Conservation (phyloP, 2,888 invertebrate genomes). For the Oxystoma pomonae region DNA sequence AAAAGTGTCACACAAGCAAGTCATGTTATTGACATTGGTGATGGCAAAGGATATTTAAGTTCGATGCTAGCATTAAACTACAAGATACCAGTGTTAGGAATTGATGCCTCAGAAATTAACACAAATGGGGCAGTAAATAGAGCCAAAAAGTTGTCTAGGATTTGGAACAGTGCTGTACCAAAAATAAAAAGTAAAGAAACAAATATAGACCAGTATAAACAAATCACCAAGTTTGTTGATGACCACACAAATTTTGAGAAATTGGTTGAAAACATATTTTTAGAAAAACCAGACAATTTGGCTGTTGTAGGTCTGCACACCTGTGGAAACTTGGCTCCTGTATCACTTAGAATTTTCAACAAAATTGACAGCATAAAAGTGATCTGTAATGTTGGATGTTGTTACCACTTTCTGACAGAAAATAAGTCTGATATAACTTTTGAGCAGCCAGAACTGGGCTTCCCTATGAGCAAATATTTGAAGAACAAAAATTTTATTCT, state of each 20-base stretch:
- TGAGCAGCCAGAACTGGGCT: constrained; percentile 47
- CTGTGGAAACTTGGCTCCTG: constrained; percentile 79
- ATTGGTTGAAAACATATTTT: constrained; percentile 53
- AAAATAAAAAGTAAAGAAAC: constrained; percentile 25
- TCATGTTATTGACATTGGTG: constrained; percentile 78
- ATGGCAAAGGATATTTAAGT: constrained; percentile 84
- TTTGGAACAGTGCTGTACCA: constrained; percentile 40
- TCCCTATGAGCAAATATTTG: constrained; percentile 65
- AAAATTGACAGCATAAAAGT: constrained; percentile 52
- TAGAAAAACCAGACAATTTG: constrained; percentile 44
- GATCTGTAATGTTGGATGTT: constrained; percentile 83
- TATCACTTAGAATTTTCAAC: constrained; percentile 66
- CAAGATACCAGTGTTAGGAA: constrained; percentile 69
- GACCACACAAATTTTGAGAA: constrained; percentile 53
- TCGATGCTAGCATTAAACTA: constrained; percentile 69
- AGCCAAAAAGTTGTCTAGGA: constrained; percentile 47
- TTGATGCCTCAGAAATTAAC: constrained; percentile 71
- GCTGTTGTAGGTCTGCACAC: constrained; percentile 78
- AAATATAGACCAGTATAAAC: constrained; percentile 52
- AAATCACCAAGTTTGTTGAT: constrained; percentile 59
- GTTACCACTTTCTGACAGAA: constrained; percentile 78
- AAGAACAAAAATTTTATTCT: constrained; percentile 50
- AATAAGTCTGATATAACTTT: constrained; percentile 44
- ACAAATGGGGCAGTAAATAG: constrained; percentile 63
- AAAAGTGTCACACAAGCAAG: constrained; percentile 39